phyloP scores from a whole-genome alignment of 2,113 vertebrate species.

The Mus pahari region DNA sequence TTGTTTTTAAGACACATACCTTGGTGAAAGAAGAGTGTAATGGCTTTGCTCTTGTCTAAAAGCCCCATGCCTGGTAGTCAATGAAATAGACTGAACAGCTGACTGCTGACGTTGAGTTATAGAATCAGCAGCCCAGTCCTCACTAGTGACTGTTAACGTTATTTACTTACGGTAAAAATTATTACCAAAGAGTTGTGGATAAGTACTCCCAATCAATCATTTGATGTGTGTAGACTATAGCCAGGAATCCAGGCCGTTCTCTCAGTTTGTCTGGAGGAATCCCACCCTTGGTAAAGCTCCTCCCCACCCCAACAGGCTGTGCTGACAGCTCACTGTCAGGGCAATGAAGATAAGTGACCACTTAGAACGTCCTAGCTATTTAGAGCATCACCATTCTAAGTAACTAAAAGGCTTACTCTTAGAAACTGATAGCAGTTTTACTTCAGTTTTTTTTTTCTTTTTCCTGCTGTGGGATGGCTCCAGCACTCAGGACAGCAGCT shows the following conservation, averaged over 20 bases:
- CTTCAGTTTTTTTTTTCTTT: constrained; percentile 52
- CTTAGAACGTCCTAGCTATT: constrained; percentile 42
- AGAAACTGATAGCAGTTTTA: constrained; percentile 59
- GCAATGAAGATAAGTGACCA: constrained; percentile 64
- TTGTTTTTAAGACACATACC: background rate
- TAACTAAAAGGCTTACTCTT: constrained; percentile 63
- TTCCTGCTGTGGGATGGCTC: background rate
- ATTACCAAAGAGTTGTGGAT: background rate
- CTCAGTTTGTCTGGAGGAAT: background rate
- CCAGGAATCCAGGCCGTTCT: background rate
- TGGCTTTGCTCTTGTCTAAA: background rate
- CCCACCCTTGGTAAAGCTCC: background rate
- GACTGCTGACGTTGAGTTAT: constrained; percentile 1
- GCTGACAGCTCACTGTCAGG: background rate
- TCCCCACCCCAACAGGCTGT: background rate
- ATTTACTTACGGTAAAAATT: constrained; percentile 1
- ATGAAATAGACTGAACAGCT: background rate
- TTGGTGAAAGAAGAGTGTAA: constrained; percentile 22
- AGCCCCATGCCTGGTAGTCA: background rate
- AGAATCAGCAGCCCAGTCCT: background rate
- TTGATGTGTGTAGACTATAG: background rate
- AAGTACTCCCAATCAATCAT: background rate
- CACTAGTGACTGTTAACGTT: background rate
- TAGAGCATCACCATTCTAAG: constrained; percentile 53
- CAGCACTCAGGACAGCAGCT: background rate